Base-by-base conservation (phyloP, 2,888 invertebrate genomes). In the Idaea aversata region DNA sequence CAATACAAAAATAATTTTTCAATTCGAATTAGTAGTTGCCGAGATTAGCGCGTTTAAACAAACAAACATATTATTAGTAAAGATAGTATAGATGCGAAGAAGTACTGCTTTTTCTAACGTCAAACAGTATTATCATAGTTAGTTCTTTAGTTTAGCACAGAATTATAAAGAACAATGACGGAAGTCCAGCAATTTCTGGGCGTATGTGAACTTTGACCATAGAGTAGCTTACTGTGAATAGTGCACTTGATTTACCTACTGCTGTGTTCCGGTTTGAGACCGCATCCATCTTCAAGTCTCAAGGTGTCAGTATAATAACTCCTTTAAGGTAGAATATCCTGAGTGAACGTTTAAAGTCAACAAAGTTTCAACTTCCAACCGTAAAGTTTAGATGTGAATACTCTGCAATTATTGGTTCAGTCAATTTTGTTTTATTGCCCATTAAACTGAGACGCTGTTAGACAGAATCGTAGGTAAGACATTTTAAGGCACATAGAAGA, bases 341-440 rank as follows among this genome's bases (percentile, higher is more conserved):
- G 10, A 47, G 47, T 47, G 13, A 47, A 13, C 47, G 13, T 13
- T 25, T 47, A 47, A 47, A 7, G 13, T 47, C 13, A 47, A 47
- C 47, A 47, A 47, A 47, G 47, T 47, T 7, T 47, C 47, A 10
- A 47, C 6, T 47, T 47, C 47, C 13, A 47, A 47, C 47, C 47
- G 13, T 47, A 47, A 47, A 47, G 47, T 13, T 47, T 7, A 6
- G 47, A 47, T 47, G 47, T 47, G 47, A 47, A 47, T 47, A 47
- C 13, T 47, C 47, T 47, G 47, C 47, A 75, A 79, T 80, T 76
- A 79, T 77, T 77, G 72, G 64, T 70, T 70, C 69, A 78, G 70
- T 73, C 80, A 73, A 80, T 81, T 79, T 77, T 76, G 75, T 78
- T 81, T 79, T 79, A 80, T 79, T 72, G 77, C 64, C 73, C 74